Conservation (phyloP, 2,113 vertebrate species). For the Ammodytes dubius region DNA sequence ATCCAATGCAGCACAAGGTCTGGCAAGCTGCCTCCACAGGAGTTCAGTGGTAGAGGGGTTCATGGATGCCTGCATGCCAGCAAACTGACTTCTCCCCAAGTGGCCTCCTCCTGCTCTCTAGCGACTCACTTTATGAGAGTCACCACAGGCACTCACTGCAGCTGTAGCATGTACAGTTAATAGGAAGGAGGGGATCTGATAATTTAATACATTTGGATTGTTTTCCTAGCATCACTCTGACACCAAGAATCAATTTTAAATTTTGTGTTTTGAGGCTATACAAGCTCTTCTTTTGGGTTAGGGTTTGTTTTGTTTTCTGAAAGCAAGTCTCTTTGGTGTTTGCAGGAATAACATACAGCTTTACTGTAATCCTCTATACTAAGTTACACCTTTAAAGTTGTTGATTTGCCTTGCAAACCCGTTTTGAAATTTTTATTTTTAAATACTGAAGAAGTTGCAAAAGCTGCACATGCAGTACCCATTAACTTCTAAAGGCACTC, state of each 20-base stretch:
- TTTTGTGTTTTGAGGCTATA: conserved; percentile 60
- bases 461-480: conserved; percentile 4
- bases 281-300: conserved; percentile 22
- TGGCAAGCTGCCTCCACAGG: conserved; percentile 53
- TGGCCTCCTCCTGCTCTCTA: conserved; percentile 27
- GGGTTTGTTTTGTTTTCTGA: conserved; percentile 5
- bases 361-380: conserved; percentile 27
- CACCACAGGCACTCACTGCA: conserved; percentile 50
- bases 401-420: conserved; percentile 43
- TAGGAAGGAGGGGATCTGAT: conserved; percentile 42
- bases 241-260: conserved; percentile 66
- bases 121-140: conserved; percentile 43
- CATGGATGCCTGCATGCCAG: conserved; percentile 60
- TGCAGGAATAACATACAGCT: conserved; percentile 43
- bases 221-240: conserved; percentile 53
- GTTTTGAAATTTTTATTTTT: conserved; percentile 40
- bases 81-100: conserved; percentile 41
- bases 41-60: conserved; percentile 45
- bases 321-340: conserved; percentile 54
- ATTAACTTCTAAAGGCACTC: conserved; percentile 37
- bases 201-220: conserved; percentile 47
- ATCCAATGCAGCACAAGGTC: conserved; percentile 55
- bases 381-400: conserved; percentile 22
- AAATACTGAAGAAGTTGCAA: conserved; percentile 10
- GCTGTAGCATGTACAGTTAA: conserved; percentile 49